Conservation (phyloP, 2,797 vertebrate species). For the Ispidina picta region DNA sequence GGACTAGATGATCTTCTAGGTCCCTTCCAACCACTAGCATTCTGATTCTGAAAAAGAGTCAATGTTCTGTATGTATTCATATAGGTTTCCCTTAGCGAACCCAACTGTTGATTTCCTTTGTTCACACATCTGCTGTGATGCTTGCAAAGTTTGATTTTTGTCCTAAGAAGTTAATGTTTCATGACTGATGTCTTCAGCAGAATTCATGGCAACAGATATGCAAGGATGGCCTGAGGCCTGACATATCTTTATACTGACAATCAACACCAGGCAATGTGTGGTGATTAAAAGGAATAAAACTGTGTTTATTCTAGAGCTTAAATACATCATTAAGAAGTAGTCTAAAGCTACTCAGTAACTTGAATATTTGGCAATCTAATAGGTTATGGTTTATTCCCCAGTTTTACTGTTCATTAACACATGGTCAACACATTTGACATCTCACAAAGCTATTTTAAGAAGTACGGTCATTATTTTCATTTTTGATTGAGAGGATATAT, state of each 20-base stretch:
- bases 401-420: background rate
- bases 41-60: too few relatives aligned
- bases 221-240: conserved; percentile 40
- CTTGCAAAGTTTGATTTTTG: conserved; percentile 35
- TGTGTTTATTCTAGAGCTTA: conserved; percentile 30
- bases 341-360: background rate
- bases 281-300: conserved; percentile 41
- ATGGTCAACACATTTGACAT: conserved; percentile 1
- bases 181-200: conserved; percentile 43
- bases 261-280: conserved; percentile 18
- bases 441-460: background rate
- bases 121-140: conserved; percentile 24
- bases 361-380: background rate
- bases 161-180: conserved; percentile 31
- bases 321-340: conserved; percentile 8
- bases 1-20: too few relatives aligned
- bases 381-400: background rate
- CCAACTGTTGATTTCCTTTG: conserved; percentile 10
- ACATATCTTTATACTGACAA: conserved; percentile 56
- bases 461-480: background rate
- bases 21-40: too few relatives aligned
- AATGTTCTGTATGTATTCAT: background rate
- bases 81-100: background rate
- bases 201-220: background rate
- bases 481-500: background rate